Conservation (phyloP, 2,797 vertebrate species). For the Octomys mimax region DNA sequence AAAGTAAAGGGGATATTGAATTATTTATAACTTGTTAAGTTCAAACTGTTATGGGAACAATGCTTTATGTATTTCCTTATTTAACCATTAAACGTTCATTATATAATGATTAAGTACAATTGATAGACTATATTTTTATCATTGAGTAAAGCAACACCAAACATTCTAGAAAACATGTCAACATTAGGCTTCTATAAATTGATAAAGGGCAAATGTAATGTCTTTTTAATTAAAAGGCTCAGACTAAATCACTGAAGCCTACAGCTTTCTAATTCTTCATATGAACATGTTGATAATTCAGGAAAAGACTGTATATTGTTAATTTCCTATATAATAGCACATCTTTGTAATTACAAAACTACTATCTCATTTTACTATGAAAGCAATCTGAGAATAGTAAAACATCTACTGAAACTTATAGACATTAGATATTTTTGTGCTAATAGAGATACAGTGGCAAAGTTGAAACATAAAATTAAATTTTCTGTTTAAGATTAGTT, state of each 20-base stretch:
- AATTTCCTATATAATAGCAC: background rate
- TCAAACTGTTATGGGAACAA: background rate
- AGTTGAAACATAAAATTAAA: constrained; percentile 8
- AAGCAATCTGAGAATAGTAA: background rate
- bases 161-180: background rate
- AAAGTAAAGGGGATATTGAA: background rate
- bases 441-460: background rate
- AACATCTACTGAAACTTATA: background rate
- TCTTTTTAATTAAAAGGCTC: background rate
- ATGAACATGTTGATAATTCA: background rate
- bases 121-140: background rate
- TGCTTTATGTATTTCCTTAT: background rate
- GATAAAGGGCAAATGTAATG: background rate
- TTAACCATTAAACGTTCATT: background rate
- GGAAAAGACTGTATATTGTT: background rate
- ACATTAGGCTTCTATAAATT: background rate
- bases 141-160: background rate
- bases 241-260: background rate
- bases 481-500: background rate
- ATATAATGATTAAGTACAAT: background rate
- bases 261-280: background rate
- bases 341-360: background rate
- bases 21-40: background rate
- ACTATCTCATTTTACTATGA: background rate
- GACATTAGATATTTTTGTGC: background rate